Conservation (phyloP, 2,113 vertebrate genomes). For the Scytalopus superciliaris region DNA sequence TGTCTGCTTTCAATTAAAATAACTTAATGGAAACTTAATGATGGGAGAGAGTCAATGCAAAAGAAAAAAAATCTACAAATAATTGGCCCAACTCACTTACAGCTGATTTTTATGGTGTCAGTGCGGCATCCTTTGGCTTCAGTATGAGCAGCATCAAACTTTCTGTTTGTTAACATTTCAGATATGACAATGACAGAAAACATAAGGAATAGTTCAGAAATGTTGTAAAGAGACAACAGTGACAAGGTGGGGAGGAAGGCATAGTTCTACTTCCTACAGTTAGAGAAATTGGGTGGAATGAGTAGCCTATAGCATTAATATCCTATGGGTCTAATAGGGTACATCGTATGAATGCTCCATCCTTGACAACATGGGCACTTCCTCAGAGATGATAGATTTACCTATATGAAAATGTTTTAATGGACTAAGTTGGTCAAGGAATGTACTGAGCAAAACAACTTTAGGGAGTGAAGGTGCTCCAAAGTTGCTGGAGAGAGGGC, state of each 20-base stretch:
- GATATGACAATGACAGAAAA: not conserved
- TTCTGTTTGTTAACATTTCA: not conserved
- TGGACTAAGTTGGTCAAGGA: not conserved
- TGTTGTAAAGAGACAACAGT: not conserved
- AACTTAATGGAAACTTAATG: not conserved
- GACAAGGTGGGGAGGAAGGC: rapidly evolving
- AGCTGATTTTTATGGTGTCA: not conserved
- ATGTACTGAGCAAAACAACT: rapidly evolving
- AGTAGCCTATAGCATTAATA: not conserved
- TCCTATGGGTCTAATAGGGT: not conserved
- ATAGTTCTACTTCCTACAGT: not conserved
- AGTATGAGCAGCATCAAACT: not conserved
- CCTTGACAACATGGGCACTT: not conserved
- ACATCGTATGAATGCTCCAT: not conserved
- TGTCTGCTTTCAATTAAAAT: not conserved
- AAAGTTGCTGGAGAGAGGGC: not conserved
- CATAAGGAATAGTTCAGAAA: not conserved
- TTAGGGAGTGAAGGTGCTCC: not conserved
- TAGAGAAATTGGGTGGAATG: not conserved
- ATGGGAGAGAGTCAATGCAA: not conserved
- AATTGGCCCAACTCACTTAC: not conserved
- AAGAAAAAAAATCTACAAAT: not conserved
- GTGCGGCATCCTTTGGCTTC: not conserved
- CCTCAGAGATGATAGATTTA: not conserved
- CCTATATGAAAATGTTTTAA: not conserved